Percentiles rank a stretch among this genome's conserved stretches.
These are phyloP conservation scores for Eristalinus sepulchralis DNA, from an alignment of 2,888 invertebrate species.

Conservation along the genomic window DNA sequence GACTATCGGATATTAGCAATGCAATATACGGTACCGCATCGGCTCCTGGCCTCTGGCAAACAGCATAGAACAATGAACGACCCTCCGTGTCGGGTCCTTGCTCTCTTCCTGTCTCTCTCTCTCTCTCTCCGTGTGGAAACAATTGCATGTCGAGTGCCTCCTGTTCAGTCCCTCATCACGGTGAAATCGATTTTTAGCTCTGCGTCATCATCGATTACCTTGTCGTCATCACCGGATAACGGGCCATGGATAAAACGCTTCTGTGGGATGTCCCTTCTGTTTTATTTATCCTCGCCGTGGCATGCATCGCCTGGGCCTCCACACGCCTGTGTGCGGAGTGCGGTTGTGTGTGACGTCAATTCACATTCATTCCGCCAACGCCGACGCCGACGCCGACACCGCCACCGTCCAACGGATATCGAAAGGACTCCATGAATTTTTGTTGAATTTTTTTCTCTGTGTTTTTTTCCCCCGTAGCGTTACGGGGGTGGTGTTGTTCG, in stretches of 20 bases:
- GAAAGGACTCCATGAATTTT: neutral
- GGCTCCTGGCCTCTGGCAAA: slow-evolving; percentile 24
- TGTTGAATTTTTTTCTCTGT: neutral
- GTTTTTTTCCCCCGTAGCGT: slow-evolving; percentile 25
- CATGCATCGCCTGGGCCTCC: slow-evolving; percentile 26
- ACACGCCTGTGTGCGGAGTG: neutral
- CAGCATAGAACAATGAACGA: slow-evolving; percentile 57
- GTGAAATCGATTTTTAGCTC: slow-evolving; percentile 52
- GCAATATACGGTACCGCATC: slow-evolving; percentile 39
- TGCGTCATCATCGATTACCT: slow-evolving; percentile 63
- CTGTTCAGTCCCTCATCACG: neutral
- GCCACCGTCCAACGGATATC: neutral
- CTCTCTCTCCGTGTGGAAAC: neutral
- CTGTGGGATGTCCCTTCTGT: slow-evolving; percentile 55
- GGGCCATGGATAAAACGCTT: slow-evolving; percentile 51
- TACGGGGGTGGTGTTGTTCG: slow-evolving; percentile 34
- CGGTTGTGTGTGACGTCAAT: slow-evolving; percentile 59
- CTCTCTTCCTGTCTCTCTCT: neutral
- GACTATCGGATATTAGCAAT: slow-evolving; percentile 60
- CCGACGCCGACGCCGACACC: neutral
- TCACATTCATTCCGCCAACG: neutral
- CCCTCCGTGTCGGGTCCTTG: neutral
- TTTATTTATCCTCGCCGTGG: slow-evolving; percentile 65
- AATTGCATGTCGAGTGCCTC: neutral
- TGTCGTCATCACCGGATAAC: slow-evolving; percentile 49